Base-by-base conservation (phyloP, 2,113 vertebrate species). In the Macaca nemestrina region DNA sequence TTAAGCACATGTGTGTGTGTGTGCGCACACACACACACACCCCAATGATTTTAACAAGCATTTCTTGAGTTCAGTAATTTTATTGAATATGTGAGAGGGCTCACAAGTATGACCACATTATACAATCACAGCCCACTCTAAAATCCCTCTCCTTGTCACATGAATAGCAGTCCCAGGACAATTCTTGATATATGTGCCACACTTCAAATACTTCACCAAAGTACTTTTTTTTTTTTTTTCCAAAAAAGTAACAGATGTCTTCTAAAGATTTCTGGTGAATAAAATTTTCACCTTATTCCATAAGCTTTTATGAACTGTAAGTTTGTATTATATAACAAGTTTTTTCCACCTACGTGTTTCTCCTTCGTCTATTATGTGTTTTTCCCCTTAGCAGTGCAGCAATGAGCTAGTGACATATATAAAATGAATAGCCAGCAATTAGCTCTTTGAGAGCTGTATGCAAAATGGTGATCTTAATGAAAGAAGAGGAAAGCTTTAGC, bases 381-480 rank as follows among this genome's bases (percentile, higher is more conserved):
- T 88, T 35, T 80, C n/a, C 25, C 11, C 27, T 78, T 48, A 86
- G 73, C 43, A 91, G 88, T 43, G 50, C 72, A 88, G 17, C 22
- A 90, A 70, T n/a, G 76, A 95, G 32, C 57, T 84, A 81, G 76
- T 70, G 38, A 72, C 35, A 61, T 18, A 81, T 6, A 52, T 32
- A 30, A 88, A 80, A 50, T 6, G 20, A 93, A 75, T 38, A 85
- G 64, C 57, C 82, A 82, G 57, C n/a, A 94, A 55, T 20, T 43
- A 68, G 23, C 7, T 35, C 61, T 80, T 90, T 59, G 75, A 78
- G 59, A 61, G 57, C 67, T 84, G 3, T 38, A 35, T 80, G 35
- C 52, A 72, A 82, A 81, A 55, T 72, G 57, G 20, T 38, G 50
- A 57, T 83, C 85, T 90, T 96, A 86, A 86, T 87, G 78, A 97